Evolutionary conservation across 1,140 invertebrate species (phyloP).

Genomic region (Aphelinus atriplicis): DNA sequence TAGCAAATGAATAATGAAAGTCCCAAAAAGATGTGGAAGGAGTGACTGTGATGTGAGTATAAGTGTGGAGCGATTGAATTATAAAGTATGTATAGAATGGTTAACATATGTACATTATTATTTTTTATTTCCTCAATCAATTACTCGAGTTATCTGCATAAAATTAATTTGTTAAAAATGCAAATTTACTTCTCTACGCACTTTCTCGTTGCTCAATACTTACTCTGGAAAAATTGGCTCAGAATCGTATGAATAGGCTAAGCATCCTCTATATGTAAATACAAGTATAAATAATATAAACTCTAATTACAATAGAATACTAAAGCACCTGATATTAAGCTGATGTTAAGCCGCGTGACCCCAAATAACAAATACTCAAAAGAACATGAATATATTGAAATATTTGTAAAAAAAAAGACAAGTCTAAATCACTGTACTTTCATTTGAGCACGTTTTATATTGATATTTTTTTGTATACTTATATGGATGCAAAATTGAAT

Average conservation of each 20-base stretch:
- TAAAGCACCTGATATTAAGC: constrained; percentile 28
- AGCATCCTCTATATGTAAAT: constrained; percentile 36
- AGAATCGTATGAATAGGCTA: constrained; percentile 26
- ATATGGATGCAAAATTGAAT: constrained; percentile 42
- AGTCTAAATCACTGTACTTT: constrained; percentile 26
- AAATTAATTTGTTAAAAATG: constrained; percentile 31
- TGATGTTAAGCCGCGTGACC: constrained; percentile 7
- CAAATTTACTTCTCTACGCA: constrained; percentile 13
- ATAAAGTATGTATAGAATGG: constrained; percentile 42
- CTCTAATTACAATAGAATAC: constrained; percentile 10
- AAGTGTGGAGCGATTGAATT: constrained; percentile 43
- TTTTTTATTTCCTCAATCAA: constrained; percentile 33
- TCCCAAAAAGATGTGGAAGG: constrained; percentile 50
- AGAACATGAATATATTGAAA: not conserved
- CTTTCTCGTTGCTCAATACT: constrained; percentile 31
- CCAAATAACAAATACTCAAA: constrained; percentile 10
- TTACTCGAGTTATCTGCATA: constrained; percentile 26
- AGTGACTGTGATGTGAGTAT: constrained; percentile 54
- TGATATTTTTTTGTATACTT: constrained; percentile 33
- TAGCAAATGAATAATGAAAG: constrained; percentile 35
- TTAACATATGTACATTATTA: constrained; percentile 36
- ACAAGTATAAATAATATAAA: constrained; percentile 35
- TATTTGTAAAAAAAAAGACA: constrained; percentile 29
- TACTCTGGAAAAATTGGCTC: constrained; percentile 19
- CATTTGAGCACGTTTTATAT: constrained; percentile 33